These are phyloP conservation scores for Venusia cambrica DNA, from an alignment of 2,888 invertebrate species.

Conservation along the genomic window DNA sequence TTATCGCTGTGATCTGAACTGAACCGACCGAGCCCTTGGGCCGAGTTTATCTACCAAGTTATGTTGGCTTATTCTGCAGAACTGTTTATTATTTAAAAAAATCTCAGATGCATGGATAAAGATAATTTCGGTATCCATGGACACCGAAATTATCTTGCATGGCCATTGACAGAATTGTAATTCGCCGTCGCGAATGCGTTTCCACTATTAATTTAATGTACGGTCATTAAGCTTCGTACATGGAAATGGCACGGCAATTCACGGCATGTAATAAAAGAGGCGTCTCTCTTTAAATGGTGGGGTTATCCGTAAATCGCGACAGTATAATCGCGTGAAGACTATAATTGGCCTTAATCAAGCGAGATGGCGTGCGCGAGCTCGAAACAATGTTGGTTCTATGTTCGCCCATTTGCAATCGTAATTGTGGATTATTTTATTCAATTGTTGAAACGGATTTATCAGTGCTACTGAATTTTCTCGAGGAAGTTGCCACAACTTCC, in stretches of 20 bases:
- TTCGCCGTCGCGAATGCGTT: constrained; percentile 41
- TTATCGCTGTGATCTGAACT: constrained; percentile 47
- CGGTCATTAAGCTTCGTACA: constrained; percentile 53
- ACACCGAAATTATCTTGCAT: constrained; percentile 29
- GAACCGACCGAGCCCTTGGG: constrained; percentile 42
- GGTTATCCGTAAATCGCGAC: constrained; percentile 63
- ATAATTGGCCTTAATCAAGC: constrained; percentile 72
- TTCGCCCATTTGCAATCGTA: constrained; percentile 44
- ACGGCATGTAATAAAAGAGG: constrained; percentile 59
- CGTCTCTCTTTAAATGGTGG: constrained; percentile 60
- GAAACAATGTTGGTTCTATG: constrained; percentile 40
- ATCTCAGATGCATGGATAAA: too few species aligned
- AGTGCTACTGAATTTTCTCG: constrained; percentile 29
- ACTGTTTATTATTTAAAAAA: too few species aligned
- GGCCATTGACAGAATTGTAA: constrained; percentile 46
- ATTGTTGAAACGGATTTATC: constrained; percentile 32
- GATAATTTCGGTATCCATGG: too few species aligned
- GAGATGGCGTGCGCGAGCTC: constrained; percentile 52
- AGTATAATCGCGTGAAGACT: constrained; percentile 66
- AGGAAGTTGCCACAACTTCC: constrained; percentile 11
- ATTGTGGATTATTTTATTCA: constrained; percentile 45
- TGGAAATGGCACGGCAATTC: constrained; percentile 58
- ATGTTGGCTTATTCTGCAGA: too few species aligned
- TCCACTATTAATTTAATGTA: constrained; percentile 48
- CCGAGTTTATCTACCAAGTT: constrained; percentile 29